Evolutionary conservation across 2,113 vertebrate species (phyloP).

Genomic region (Amphiprion percula): DNA sequence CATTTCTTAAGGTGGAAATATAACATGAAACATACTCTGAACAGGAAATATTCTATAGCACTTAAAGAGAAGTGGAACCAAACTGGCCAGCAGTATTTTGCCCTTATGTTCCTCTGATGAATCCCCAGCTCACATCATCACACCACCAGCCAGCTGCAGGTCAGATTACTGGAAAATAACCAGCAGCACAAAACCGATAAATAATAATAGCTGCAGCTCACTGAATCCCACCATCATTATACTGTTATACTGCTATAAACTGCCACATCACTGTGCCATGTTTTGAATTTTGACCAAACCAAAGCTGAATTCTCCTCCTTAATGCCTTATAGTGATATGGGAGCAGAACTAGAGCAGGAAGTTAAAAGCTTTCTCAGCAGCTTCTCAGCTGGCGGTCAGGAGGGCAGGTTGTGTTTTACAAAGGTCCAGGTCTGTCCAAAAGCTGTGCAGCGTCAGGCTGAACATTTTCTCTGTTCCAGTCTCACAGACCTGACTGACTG

Average conservation of each 20-base stretch:
- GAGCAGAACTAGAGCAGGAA: background rate
- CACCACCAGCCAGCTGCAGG: conserved; percentile 14
- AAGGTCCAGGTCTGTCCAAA: conserved; percentile 31
- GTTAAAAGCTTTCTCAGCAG: conserved; percentile 1
- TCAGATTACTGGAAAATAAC: conserved; percentile 56
- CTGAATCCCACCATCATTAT: background rate
- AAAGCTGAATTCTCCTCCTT: background rate
- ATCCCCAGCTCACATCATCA: conserved; percentile 13
- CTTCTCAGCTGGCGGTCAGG: conserved; percentile 37
- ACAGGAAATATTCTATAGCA: background rate
- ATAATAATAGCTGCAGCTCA: conserved; percentile 6
- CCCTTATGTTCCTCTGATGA: conserved; percentile 43
- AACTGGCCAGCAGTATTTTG: conserved; percentile 18
- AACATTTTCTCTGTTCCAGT: background rate
- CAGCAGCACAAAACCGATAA: background rate
- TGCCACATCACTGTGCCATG: background rate
- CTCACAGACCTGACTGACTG: conserved; percentile 1
- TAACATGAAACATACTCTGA: background rate
- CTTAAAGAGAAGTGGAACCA: background rate
- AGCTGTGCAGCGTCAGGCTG: conserved; percentile 32
- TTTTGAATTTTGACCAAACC: background rate
- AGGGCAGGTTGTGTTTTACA: conserved; percentile 46
- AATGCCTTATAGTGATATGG: background rate
- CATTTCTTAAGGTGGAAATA: background rate
- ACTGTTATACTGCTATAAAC: background rate